These are phyloP conservation scores for Phymorhynchus buccinoides DNA, from an alignment of 1,140 invertebrate genomes.

Conservation along the genomic window DNA sequence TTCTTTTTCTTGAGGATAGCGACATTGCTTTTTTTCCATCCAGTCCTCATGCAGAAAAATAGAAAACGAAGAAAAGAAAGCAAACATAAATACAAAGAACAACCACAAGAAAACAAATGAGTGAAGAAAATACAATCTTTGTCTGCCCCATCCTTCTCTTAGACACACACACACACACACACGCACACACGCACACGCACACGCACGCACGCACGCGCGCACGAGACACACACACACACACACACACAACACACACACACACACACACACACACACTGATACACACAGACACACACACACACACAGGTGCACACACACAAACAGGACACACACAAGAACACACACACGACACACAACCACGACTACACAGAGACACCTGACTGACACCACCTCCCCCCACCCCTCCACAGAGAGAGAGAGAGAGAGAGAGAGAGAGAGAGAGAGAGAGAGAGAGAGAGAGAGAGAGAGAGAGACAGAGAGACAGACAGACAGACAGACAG, in stretches of 20 bases:
- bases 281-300: neutral
- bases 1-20: too few species aligned
- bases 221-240: conserved; percentile 18
- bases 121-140: neutral
- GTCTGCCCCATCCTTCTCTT: too few species aligned
- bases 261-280: neutral
- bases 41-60: too few species aligned
- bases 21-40: too few species aligned
- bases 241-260: neutral
- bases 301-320: neutral
- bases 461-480: neutral
- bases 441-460: neutral
- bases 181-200: too few species aligned
- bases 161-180: too few species aligned
- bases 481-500: too few species aligned
- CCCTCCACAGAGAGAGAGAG: too few species aligned
- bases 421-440: neutral
- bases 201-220: neutral
- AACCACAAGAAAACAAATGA: neutral
- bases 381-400: too few species aligned
- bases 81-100: neutral
- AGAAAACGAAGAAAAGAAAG: neutral
- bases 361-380: too few species aligned
- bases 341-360: neutral
- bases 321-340: neutral